Conservation (phyloP, 2,797 vertebrate species). For the Falco cherrug region DNA sequence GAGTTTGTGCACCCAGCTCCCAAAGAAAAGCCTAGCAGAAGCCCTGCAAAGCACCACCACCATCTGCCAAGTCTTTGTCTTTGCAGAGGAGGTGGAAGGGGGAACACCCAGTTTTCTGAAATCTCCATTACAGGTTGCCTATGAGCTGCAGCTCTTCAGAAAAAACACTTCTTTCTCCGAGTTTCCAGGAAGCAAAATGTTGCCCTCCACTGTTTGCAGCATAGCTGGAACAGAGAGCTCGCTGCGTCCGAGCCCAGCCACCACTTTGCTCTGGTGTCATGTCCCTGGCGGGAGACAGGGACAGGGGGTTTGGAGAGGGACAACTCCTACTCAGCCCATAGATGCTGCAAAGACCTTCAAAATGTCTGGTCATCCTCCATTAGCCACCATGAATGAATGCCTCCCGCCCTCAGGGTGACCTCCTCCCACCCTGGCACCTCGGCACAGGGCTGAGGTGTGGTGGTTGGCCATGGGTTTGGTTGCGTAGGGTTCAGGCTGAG, state of each 20-base stretch:
- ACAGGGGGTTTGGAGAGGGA: background rate
- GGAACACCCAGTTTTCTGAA: constrained; percentile 47
- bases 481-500: background rate
- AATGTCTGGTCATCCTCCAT: background rate
- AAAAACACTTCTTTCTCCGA: constrained; percentile 50
- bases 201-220: constrained; percentile 59
- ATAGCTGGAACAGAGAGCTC: background rate
- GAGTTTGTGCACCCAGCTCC: background rate
- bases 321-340: background rate
- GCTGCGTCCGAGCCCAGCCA: rapidly evolving
- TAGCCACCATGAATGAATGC: rapidly evolving
- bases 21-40: background rate
- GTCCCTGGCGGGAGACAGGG: background rate
- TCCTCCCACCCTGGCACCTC: background rate
- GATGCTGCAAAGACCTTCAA: background rate
- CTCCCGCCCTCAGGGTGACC: background rate
- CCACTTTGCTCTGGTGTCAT: rapidly evolving
- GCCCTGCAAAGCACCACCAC: background rate
- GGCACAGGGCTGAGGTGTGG: rapidly evolving
- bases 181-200: constrained; percentile 68
- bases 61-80: constrained; percentile 62
- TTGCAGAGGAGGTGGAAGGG: constrained; percentile 27
- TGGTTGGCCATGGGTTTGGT: background rate
- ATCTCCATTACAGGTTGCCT: constrained; percentile 60
- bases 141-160: constrained; percentile 40